Evolutionary conservation across 2,888 invertebrate species (phyloP).

Genomic region (Tuta absoluta): DNA sequence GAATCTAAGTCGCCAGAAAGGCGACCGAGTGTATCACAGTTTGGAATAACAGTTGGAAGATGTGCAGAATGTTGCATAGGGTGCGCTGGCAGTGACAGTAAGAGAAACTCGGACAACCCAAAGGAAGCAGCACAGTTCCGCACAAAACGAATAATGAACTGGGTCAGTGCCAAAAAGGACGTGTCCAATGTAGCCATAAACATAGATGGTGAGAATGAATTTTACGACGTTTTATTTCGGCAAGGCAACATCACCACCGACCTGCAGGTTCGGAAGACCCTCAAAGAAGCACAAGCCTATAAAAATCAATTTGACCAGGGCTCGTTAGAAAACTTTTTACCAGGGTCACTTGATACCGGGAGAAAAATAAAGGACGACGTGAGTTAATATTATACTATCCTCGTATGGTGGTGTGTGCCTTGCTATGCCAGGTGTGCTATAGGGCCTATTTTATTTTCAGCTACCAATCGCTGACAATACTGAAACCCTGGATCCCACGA

Average conservation of each 20-base stretch:
- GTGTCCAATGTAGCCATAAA: constrained; percentile 58
- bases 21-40: neutral
- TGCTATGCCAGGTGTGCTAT: constrained; percentile 17
- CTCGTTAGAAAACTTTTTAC: constrained; percentile 22
- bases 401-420: neutral
- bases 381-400: constrained; percentile 29
- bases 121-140: constrained; percentile 22
- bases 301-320: neutral
- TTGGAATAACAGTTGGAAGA: constrained; percentile 10
- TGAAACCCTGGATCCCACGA: constrained; percentile 28
- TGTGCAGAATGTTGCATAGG: constrained; percentile 2
- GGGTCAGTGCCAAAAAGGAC: constrained; percentile 38
- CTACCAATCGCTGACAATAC: constrained; percentile 37
- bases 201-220: constrained; percentile 59
- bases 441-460: constrained; percentile 51
- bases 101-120: constrained; percentile 38
- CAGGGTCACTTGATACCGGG: neutral
- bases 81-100: constrained; percentile 33
- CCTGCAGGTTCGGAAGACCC: constrained; percentile 49
- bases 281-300: constrained; percentile 39
- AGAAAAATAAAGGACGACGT: constrained; percentile 32
- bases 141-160: constrained; percentile 34
- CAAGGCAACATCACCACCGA: constrained; percentile 50
- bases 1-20: neutral
- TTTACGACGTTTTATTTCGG: constrained; percentile 56